Evolutionary conservation across 1,140 invertebrate genomes (phyloP), one percentile per base, ranked within the genome.

Genomic region (Dryas iulia): DNA sequence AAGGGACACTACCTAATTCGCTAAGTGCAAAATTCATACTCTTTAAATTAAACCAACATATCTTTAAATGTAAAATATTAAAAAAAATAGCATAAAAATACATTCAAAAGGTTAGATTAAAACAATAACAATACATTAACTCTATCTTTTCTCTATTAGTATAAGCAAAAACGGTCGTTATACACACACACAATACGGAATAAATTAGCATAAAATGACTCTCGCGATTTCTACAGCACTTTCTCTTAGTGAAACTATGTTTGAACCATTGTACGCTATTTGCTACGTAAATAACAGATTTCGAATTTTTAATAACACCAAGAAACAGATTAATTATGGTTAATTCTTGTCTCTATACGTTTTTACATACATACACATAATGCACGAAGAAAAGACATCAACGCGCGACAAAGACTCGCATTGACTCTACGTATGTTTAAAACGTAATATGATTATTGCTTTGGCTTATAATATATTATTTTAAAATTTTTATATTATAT

Each of bases 161-260:
- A 39, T 47, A 53, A 61, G 59, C 24, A 11, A n/a, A 67, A 72
- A 76, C 59, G 58, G 73, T 64, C 39, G 26, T 69, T 59, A 77
- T 77, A 77, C 60, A 65, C n/a, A n/a, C 60, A 71, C 62, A 71
- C 33, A 59, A 54, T 61, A 47, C 58, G 33, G 67, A 30, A 25
- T 21, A 52, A 59, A 64, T 63, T 59, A 28, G 18, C 33, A 63
- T 31, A 33, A 53, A 54, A 24, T 14, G 71, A 72, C 73, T 77
- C 70, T 82, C 73, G 79, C 81, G 84, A 88, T 89, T 87, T 88
- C 85, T 88, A 89, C 78, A 30, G 71, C 72, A 89, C 87, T 89
- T 89, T 89, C 87, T 84, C 87, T 84, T 76, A 79, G 87, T 83
- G 87, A 89, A 89, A 89, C 87, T 78, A 76, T 79, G 81, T 87